Evolutionary conservation across 1,140 invertebrate species (phyloP), one percentile per base, ranked within the genome.

Genomic region (Drosophila malerkotliana): DNA sequence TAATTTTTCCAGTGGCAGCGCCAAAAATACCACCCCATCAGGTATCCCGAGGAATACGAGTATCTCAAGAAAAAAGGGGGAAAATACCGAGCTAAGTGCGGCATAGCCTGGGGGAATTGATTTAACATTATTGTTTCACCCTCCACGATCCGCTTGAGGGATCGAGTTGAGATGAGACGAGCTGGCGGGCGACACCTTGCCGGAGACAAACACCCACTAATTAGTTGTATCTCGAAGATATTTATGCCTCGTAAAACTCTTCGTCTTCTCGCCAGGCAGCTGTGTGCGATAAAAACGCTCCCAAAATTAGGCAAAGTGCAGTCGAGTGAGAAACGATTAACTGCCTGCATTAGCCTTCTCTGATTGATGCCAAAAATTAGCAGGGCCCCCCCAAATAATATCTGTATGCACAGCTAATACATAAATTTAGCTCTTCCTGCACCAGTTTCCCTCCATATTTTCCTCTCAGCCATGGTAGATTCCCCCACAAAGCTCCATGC

Each of bases 231-330:
- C 78, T 72, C 61, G 41, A 48, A 90, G 85, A 82, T 87, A 90
- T 90, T 90, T 90, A 90, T 90, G 87, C 88, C 72, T 79, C 82
- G 83, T 88, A 88, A 88, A 88, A 83, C 64, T 60, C 47, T 41
- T 56, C 26, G 21, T 39, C 21, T 12, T 34, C 21, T 6, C 47
- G 32, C 15, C 45, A 44, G 64, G 82, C 84, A 90, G 85, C 85
- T 90, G 85, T 71, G 85, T 89, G 80, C 62, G 81, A 90, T 90
- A 90, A 90, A 90, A 90, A 81, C 68, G 74, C 69, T 26, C 39
- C 78, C 81, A 73, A 90, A 90, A 85, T 90, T 90, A 90, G 81
- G 81, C 68, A 81, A 87, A 85, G 81, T 72, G 74, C 83, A 85
- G 83, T 68, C 80, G 84, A 79, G 78, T 87, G 82, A 73, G 79